Percentiles rank a stretch among this genome's conserved stretches.
Conservation (phyloP, 2,888 invertebrate genomes). For the Andrena minutula region DNA sequence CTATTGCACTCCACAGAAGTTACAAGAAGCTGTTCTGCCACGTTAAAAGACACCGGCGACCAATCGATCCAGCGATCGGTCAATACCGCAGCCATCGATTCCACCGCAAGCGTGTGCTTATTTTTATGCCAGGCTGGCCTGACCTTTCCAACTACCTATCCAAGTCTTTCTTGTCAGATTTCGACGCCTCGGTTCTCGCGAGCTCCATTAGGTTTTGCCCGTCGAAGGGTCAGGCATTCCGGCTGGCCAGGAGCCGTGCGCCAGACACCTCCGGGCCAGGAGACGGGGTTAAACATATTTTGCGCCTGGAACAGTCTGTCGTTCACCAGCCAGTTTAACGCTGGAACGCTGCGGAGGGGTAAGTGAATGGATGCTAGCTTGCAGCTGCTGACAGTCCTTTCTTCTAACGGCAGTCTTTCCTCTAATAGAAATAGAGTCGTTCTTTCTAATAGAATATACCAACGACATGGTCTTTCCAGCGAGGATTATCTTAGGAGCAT, state of each 20-base stretch:
- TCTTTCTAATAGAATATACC: too few relatives aligned
- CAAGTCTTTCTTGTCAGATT: conserved; percentile 29
- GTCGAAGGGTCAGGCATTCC: conserved; percentile 2
- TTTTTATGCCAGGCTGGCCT: conserved; percentile 36
- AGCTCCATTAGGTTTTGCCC: conserved; percentile 34
- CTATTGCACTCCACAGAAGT: neutral
- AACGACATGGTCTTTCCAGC: too few relatives aligned
- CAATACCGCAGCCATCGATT: conserved; percentile 46
- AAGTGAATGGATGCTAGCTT: conserved; percentile 24
- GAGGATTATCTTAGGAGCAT: too few relatives aligned
- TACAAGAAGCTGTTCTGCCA: neutral
- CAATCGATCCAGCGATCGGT: conserved; percentile 42
- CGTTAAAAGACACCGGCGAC: conserved; percentile 2
- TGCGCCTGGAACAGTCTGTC: conserved; percentile 39
- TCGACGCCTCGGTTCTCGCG: neutral
- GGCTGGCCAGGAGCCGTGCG: neutral
- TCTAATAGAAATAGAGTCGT: neutral
- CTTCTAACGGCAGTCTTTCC: conserved; percentile 11
- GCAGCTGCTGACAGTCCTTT: conserved; percentile 6
- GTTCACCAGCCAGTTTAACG: conserved; percentile 57
- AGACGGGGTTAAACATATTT: conserved; percentile 52
- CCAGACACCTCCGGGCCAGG: neutral
- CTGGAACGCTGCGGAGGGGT: neutral
- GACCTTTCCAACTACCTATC: conserved; percentile 34
- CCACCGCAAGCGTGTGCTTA: conserved; percentile 39